Conservation (phyloP, 2,113 vertebrate species). For the Phasianus colchicus region DNA sequence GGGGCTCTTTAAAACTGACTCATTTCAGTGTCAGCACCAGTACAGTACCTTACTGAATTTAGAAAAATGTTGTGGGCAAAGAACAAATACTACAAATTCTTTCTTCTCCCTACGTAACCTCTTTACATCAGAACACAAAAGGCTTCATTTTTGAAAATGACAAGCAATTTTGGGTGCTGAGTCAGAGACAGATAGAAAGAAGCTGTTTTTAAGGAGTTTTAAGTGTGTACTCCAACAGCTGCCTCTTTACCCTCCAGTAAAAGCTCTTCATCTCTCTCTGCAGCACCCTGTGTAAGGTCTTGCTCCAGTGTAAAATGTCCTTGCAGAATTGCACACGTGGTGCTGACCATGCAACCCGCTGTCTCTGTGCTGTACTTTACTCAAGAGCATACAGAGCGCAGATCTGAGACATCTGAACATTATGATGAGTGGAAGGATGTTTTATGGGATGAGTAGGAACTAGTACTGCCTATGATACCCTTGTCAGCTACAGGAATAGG, state of each 20-base stretch:
- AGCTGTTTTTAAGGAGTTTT: neutral
- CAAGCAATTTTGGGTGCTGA: neutral
- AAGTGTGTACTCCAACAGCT: neutral
- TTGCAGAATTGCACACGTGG: neutral
- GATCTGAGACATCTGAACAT: neutral
- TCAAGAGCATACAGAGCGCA: neutral
- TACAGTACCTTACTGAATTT: neutral
- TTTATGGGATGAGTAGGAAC: neutral
- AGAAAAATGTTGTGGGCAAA: conserved; percentile 19
- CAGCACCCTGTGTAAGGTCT: neutral
- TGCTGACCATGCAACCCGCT: neutral
- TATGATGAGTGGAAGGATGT: neutral
- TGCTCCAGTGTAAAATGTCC: neutral
- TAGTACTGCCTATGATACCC: neutral
- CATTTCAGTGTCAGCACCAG: neutral
- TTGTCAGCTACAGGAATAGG: neutral
- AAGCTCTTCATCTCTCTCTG: neutral
- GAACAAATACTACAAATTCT: conserved; percentile 20
- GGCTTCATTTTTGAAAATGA: neutral
- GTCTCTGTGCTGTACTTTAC: neutral
- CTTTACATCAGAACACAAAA: conserved; percentile 12
- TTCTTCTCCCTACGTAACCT: neutral
- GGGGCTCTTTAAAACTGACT: neutral
- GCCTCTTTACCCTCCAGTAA: neutral
- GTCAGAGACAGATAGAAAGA: neutral